Percentiles rank a stretch among this genome's conserved stretches.
Conservation (phyloP, 1,140 invertebrate species). For the Pseudomyrmex dendroicus region DNA sequence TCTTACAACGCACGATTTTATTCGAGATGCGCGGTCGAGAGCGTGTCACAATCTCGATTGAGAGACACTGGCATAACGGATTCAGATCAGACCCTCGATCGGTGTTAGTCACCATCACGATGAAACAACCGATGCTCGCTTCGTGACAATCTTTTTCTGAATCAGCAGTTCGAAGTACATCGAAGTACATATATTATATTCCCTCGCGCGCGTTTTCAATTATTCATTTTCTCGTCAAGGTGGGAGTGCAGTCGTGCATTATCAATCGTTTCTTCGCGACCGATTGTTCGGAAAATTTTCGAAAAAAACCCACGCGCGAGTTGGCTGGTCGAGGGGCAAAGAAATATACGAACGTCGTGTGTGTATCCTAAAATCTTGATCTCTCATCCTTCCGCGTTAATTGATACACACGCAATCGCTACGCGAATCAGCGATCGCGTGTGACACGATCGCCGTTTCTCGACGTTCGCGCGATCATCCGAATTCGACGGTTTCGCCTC, state of each 20-base stretch:
- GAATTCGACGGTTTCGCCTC: too few species aligned
- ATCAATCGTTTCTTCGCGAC: not conserved
- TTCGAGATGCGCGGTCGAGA: too few species aligned
- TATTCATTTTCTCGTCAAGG: not conserved
- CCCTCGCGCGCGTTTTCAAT: not conserved
- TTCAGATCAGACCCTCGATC: not conserved
- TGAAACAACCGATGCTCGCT: constrained; percentile 10
- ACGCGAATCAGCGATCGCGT: too few species aligned
- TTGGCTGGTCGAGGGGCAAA: not conserved
- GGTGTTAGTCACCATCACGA: constrained; percentile 16
- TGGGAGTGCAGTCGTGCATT: not conserved
- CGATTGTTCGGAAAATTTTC: not conserved
- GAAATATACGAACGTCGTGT: too few species aligned
- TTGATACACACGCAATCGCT: too few species aligned
- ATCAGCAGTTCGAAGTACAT: not conserved
- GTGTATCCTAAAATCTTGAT: too few species aligned
- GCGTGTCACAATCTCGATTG: too few species aligned
- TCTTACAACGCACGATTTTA: too few species aligned
- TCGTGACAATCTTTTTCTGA: not conserved
- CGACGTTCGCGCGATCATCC: too few species aligned
- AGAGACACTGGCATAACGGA: not conserved
- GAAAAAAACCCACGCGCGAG: constrained; percentile 29
- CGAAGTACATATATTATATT: not conserved
- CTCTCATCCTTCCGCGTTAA: too few species aligned
- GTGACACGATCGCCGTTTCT: too few species aligned